Conservation (phyloP, 2,113 vertebrate species). For the Sterrhoptilus dennistouni region DNA sequence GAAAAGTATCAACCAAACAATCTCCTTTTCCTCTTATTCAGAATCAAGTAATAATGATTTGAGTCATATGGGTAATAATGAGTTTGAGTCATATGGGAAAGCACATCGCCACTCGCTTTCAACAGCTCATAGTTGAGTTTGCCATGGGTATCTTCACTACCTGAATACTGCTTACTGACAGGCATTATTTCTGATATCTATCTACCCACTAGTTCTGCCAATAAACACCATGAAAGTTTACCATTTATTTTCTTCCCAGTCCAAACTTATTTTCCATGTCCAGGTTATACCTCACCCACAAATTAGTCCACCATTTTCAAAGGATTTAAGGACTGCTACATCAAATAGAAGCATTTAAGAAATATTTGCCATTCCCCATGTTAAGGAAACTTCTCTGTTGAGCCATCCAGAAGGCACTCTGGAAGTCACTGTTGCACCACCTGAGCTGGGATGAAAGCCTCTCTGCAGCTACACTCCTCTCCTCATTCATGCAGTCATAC, state of each 20-base stretch:
- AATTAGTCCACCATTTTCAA: neutral
- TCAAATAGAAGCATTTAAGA: neutral
- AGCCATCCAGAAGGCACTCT: neutral
- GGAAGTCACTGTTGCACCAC: neutral
- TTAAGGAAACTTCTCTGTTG: neutral
- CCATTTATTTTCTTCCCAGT: neutral
- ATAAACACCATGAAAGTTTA: neutral
- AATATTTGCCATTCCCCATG: neutral
- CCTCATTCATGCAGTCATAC: neutral
- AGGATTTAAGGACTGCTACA: neutral
- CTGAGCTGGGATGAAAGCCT: neutral
- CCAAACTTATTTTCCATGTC: neutral
- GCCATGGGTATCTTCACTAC: neutral
- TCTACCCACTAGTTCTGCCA: neutral
- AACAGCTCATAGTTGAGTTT: neutral
- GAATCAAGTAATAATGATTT: neutral
- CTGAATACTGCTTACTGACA: neutral
- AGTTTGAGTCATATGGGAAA: neutral
- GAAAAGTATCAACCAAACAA: neutral
- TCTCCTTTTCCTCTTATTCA: slow-evolving; percentile 26
- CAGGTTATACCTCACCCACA: neutral
- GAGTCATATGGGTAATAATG: neutral
- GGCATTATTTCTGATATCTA: neutral
- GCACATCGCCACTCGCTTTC: neutral
- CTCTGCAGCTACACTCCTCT: fast-evolving